Evolutionary conservation across 2,113 vertebrate species (phyloP).

Genomic region (Gallinago paraguaiae): DNA sequence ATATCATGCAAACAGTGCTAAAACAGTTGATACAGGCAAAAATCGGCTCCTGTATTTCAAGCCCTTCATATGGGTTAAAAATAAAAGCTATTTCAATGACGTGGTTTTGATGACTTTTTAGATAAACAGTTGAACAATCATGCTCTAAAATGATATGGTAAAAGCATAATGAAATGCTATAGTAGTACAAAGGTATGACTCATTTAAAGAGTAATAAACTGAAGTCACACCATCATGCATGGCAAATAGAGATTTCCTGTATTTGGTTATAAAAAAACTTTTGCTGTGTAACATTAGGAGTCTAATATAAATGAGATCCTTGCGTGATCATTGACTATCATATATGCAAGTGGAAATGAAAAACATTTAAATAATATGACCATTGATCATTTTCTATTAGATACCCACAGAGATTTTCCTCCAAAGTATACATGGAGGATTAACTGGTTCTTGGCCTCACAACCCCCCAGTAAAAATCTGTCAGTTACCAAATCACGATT

Average conservation of each 20-base stretch:
- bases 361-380: background rate
- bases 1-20: background rate
- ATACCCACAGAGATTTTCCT: background rate
- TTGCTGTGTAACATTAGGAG: background rate
- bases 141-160: background rate
- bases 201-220: background rate
- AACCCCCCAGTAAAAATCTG: rapidly evolving
- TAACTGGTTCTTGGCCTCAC: background rate
- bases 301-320: background rate
- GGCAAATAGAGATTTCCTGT: background rate
- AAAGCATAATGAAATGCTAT: background rate
- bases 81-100: background rate
- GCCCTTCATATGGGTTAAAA: background rate
- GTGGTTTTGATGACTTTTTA: background rate
- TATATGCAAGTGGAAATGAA: background rate
- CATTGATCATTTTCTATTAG: background rate
- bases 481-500: background rate
- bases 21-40: background rate
- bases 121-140: background rate
- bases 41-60: background rate
- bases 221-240: background rate
- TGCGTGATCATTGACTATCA: background rate
- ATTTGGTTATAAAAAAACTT: background rate
- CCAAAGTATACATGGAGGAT: background rate
- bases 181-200: background rate